These are phyloP conservation scores for Theocolax elegans DNA, from an alignment of 1,140 invertebrate species.

Conservation along the genomic window DNA sequence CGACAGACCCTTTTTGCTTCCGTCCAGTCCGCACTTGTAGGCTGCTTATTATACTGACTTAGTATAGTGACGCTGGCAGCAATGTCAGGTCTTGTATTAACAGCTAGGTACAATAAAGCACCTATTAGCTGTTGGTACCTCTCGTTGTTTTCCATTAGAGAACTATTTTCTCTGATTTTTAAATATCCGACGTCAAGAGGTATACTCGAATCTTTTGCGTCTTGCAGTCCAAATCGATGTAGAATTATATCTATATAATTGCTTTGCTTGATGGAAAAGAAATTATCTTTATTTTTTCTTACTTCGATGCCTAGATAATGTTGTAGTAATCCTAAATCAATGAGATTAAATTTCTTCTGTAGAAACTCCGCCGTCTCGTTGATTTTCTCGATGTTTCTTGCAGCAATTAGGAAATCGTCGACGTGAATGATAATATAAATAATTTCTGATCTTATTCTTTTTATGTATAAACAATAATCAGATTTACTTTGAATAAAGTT, in stretches of 20 bases:
- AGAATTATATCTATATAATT: background rate
- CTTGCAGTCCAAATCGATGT: background rate
- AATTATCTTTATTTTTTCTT: background rate
- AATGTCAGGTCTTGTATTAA: slow-evolving; percentile 57
- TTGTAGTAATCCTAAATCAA: background rate
- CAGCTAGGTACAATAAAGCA: slow-evolving; percentile 55
- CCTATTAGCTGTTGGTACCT: slow-evolving; percentile 34
- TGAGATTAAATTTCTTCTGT: background rate
- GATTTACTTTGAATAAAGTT: background rate
- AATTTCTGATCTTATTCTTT: slow-evolving; percentile 26
- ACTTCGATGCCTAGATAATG: background rate
- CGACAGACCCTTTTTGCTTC: slow-evolving; percentile 45
- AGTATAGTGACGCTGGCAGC: too few relatives aligned
- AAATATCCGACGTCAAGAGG: too few relatives aligned
- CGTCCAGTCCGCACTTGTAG: slow-evolving; percentile 48
- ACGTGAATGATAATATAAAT: slow-evolving; percentile 19
- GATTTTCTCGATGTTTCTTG: background rate
- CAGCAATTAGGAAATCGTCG: background rate
- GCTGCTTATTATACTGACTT: slow-evolving; percentile 50
- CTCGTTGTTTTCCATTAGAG: background rate
- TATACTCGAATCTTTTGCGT: background rate
- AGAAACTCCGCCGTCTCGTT: background rate
- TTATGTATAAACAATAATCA: background rate
- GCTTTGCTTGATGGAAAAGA: background rate
- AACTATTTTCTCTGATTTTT: background rate